Base-by-base conservation (phyloP, 1,140 invertebrate species). In the Colletes latitarsis region DNA sequence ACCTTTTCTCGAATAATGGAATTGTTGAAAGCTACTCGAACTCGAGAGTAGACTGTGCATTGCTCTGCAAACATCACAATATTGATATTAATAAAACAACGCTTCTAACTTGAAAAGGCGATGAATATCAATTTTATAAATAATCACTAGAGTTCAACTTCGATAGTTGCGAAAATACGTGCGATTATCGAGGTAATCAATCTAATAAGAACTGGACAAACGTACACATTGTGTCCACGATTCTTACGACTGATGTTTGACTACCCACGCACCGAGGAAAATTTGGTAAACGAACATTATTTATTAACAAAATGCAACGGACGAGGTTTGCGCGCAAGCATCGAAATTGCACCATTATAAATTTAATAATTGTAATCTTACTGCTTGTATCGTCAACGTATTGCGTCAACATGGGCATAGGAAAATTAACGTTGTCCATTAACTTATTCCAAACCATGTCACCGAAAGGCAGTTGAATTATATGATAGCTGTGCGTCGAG, bases 341-440 rank as follows among this genome's bases (percentile, higher is more conserved):
- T 62, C 19, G 21, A 12, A 12, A 46, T 63, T 57, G 66, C 43
- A 52, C 52, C 15, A 30, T 30, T 30, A 30, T 30, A 30, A 30
- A 30, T 30, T 30, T 30, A 30, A 12, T 17, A 30, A 52, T 39
- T 15, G 14, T 67, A 80, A 62, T 71, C 84, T 82, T 72, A 89
- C 88, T 87, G 15, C 58, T 52, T 10, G 21, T 9, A 5, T 77
- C 66, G 0, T 70, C 46, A 0, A 66, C 49, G 12, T 81, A 86
- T 52, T 83, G 71, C 19, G 64, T 0, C 71, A 91, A 30, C 8
- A 60, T 62, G 9, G 0, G 3, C 0, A 53, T 3, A 8, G 80
- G 64, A 60, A 89, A 90, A 21, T 80, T 86, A 67, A 84, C 88
- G 62, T 91, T 91, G 30, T 89, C 84, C 76, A 91, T 81, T 6